Conservation (phyloP, 2,797 vertebrate species). For the Ptychadena robeensis region DNA sequence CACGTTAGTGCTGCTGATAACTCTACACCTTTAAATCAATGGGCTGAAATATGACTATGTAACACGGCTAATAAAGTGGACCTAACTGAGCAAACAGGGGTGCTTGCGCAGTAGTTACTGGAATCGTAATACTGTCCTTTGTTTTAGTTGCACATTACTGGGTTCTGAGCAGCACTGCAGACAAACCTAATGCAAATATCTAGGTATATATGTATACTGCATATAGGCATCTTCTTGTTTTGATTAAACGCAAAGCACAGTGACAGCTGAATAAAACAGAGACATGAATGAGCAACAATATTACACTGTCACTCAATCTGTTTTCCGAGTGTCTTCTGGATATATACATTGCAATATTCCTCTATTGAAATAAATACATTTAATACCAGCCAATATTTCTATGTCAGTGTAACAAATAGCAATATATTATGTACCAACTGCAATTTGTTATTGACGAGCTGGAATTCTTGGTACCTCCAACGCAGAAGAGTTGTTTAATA, state of each 20-base stretch:
- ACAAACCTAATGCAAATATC: neutral
- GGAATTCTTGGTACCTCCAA: neutral
- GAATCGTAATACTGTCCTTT: too few species aligned
- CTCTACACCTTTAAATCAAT: too few species aligned
- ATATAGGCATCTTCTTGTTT: slow-evolving; percentile 34
- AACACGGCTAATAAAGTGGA: too few species aligned
- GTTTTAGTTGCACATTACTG: too few species aligned
- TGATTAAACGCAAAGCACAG: slow-evolving; percentile 41
- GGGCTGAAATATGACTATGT: too few species aligned
- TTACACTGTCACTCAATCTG: slow-evolving; percentile 40
- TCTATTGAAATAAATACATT: slow-evolving; percentile 52
- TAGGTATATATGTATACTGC: slow-evolving; percentile 16
- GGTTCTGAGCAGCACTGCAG: neutral
- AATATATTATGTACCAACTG: slow-evolving; percentile 22
- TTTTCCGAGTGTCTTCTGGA: slow-evolving; percentile 18
- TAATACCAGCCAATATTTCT: slow-evolving; percentile 47
- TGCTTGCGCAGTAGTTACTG: too few species aligned
- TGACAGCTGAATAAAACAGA: slow-evolving; percentile 29
- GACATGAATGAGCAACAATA: slow-evolving; percentile 32
- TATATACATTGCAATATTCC: slow-evolving; percentile 25
- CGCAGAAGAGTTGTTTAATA: slow-evolving; percentile 36
- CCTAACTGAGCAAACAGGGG: too few species aligned
- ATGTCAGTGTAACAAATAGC: slow-evolving; percentile 32
- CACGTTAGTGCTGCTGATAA: too few species aligned
- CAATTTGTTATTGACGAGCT: slow-evolving; percentile 38